Evolutionary conservation across 1,140 invertebrate genomes (phyloP).

Genomic region (Harlomillsia oculata): DNA sequence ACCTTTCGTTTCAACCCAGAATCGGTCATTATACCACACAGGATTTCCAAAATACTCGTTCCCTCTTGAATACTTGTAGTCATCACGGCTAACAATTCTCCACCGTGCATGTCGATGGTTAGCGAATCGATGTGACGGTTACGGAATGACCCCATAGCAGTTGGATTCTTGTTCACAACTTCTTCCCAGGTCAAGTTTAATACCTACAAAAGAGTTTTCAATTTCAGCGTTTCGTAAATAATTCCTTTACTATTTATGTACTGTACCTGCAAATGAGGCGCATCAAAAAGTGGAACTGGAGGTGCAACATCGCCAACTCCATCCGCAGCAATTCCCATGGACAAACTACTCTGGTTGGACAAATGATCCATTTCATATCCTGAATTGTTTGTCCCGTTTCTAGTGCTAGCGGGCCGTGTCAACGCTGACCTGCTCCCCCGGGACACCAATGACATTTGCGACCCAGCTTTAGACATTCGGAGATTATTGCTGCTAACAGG

Average conservation of each 20-base stretch:
- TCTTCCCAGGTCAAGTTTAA: not conserved
- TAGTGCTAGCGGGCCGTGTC: not conserved
- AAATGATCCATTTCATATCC: not conserved
- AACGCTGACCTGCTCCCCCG: not conserved
- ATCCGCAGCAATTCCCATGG: slow-evolving; percentile 4
- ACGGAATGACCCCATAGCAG: too few relatives aligned
- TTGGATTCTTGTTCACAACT: not conserved
- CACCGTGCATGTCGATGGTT: slow-evolving; percentile 72
- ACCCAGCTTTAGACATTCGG: not conserved
- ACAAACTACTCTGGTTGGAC: not conserved
- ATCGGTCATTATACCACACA: slow-evolving; percentile 55
- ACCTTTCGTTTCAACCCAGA: slow-evolving; percentile 39
- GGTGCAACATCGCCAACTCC: not conserved
- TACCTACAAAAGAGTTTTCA: not conserved
- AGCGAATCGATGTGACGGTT: slow-evolving; percentile 58
- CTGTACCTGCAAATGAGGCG: slow-evolving; percentile 2
- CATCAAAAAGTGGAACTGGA: too few relatives aligned
- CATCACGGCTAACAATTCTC: slow-evolving; percentile 80
- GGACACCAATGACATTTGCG: not conserved
- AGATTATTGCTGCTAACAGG: too few relatives aligned
- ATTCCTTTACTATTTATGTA: too few relatives aligned
- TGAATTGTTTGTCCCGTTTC: not conserved
- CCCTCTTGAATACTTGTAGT: slow-evolving; percentile 65
- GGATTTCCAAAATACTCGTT: slow-evolving; percentile 65
- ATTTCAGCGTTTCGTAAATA: too few relatives aligned